Base-by-base conservation (phyloP, 92 coral and sea anemone species). In the Muricea muricata region DNA sequence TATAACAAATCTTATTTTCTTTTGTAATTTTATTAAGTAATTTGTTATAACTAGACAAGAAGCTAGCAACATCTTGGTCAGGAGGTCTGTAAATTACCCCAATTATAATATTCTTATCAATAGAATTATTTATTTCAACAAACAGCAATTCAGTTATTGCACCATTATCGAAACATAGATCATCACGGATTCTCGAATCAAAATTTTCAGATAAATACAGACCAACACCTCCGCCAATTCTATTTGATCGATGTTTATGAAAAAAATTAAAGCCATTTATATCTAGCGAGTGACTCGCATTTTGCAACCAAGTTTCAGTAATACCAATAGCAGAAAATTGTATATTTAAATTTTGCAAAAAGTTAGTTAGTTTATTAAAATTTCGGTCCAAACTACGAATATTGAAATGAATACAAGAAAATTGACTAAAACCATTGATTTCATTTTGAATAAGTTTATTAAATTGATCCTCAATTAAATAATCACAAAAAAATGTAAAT, bases 301-400 rank as follows among this genome's bases (percentile, higher is more conserved):
- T 26, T 50, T 52, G 67, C 18, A 78, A 48, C 72, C 84, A 78
- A 60, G 72, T 78, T 73, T 73, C 80, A 18, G 80, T 33, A 47
- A 47, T 47, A n/a, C n/a, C n/a, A n/a, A n/a, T n/a, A n/a, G n/a
- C n/a, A n/a, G n/a, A n/a, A n/a, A n/a, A n/a, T n/a, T 47, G n/a
- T 47, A 47, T 47, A 18, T 56, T 56, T 56, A 56, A 20, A 56
- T 56, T 56, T 3, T 56, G 65, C 29, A 56, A 13, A 3, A 56
- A 56, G 29, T 18, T 56, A 6, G 24, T 56, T 56, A 56, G 17
- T 18, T 56, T 56, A 18, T 56, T 25, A 3, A 56, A 56, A 56
- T 56, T 56, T 56, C 29, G 65, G 6, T 3, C 65, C 29, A 56
- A 56, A 56, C 65, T 56, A 13, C 65, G 65, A 25, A 56, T 56